Evolutionary conservation across 2,888 invertebrate genomes (phyloP).

Genomic region (Drosophila buzzatii): DNA sequence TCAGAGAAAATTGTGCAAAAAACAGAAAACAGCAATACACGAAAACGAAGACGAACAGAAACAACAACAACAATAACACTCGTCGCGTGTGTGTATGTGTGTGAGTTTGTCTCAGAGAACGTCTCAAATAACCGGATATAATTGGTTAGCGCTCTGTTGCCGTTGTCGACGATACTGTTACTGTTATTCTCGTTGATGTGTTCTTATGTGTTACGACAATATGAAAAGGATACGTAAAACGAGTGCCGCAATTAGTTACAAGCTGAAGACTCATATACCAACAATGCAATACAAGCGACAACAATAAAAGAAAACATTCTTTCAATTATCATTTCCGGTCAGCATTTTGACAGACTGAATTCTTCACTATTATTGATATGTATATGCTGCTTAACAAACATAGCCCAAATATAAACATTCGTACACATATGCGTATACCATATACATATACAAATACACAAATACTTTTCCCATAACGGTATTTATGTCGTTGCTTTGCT

Average conservation of each 20-base stretch:
- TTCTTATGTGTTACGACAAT: conserved; percentile 43
- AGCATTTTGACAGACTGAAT: conserved; percentile 40
- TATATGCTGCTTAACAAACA: conserved; percentile 24
- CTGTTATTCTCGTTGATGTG: conserved; percentile 17
- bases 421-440: neutral
- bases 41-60: conserved; percentile 14
- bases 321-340: conserved; percentile 79
- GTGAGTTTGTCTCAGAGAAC: conserved; percentile 23
- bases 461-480: conserved; percentile 57
- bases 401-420: conserved; percentile 30
- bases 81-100: neutral
- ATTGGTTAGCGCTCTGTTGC: conserved; percentile 58
- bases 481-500: conserved; percentile 27
- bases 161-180: conserved; percentile 10
- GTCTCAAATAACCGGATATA: conserved; percentile 75
- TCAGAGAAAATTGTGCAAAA: conserved; percentile 38
- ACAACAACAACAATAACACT: conserved; percentile 13
- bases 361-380: conserved; percentile 39
- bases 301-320: conserved; percentile 63
- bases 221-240: conserved; percentile 71
- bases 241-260: conserved; percentile 79
- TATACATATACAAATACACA: neutral
- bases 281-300: conserved; percentile 49
- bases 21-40: conserved; percentile 15
- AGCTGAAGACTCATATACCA: conserved; percentile 37